Percentiles rank a stretch among this genome's conserved stretches.
These are phyloP conservation scores for Pseudobourletiella spinata DNA, from an alignment of 1,140 invertebrate species.

Conservation along the genomic window DNA sequence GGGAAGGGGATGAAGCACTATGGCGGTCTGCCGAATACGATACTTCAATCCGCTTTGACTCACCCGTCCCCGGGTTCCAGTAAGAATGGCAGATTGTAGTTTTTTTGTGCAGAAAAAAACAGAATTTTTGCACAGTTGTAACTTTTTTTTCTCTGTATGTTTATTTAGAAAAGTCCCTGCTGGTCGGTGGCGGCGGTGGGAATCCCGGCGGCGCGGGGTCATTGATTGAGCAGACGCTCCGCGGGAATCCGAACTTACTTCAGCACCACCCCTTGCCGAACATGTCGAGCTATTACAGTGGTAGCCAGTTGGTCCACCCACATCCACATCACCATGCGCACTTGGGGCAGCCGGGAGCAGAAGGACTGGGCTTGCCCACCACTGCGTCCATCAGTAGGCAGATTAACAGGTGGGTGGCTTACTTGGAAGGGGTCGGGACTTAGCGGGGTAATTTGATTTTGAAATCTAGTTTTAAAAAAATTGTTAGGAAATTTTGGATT, in stretches of 20 bases:
- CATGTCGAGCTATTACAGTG: conserved; percentile 11
- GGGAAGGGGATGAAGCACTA: conserved; percentile 13
- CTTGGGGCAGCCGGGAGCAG: neutral
- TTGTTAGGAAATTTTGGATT: neutral
- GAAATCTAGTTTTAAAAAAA: neutral
- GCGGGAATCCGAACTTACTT: neutral
- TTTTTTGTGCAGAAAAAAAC: neutral
- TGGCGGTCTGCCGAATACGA: conserved; percentile 10
- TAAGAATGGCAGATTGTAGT: neutral
- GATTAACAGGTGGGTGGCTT: neutral
- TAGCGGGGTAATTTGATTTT: neutral
- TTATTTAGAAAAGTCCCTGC: neutral
- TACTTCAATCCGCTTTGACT: conserved; percentile 21
- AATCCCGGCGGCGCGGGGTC: neutral
- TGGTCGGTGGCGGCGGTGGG: neutral
- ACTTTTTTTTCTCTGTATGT: neutral
- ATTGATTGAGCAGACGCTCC: conserved; percentile 10
- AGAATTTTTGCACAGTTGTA: neutral
- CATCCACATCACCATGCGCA: conserved; percentile 12
- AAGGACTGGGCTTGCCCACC: neutral
- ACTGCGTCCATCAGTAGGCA: neutral
- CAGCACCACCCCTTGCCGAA: conserved; percentile 12
- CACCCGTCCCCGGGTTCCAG: neutral
- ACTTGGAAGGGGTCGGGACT: neutral
- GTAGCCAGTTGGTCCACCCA: neutral